Evolutionary conservation across 2,113 vertebrate genomes (phyloP), one percentile per base, ranked within the genome.

Genomic region (Sphaerodactylus townsendi): DNA sequence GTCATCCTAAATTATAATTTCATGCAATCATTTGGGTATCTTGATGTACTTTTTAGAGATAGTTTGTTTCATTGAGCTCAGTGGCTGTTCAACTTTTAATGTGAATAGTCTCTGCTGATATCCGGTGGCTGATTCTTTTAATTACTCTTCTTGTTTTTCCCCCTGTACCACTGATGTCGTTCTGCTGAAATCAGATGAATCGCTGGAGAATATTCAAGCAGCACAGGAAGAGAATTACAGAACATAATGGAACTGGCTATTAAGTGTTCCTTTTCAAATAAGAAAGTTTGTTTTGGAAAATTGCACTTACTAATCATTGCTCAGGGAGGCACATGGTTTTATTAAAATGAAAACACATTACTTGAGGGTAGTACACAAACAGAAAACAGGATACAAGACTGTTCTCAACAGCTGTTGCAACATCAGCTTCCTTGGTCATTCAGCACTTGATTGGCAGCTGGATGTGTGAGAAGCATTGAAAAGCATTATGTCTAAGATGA

Each of bases 261-360:
- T 88, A 70, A 41, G 17, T 65, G 44, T 48, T 83, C 87, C 5
- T 70, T 5, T 84, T 86, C 71, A 72, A 83, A 77, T 3, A 66
- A 44, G 77, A 73, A 87, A 82, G 10, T 83, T 89, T 90, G 33
- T 53, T 17, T 83, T 86, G 81, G 79, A 86, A 92, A 90, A 89
- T 84, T 66, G 30, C 33, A 1, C 10, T 5, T 77, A 0, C n/a
- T 89, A 71, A 89, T 86, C 75, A 71, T 78, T 77, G 30, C 44
- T 88, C 10, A 86, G 39, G 75, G 82, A 83, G 75, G 28, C 7
- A 48, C 6, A 14, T 23, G 10, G n/a, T 44, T 93, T 87, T 81
- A 85, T 82, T 92, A 90, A 93, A 91, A 87, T 23, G 46, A 53
- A 92, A 92, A 33, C 44, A 70, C 1, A 1, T 84, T 87, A 73